phyloP scores from a whole-genome alignment of 2,113 vertebrate species.

The Carassius carassius region DNA sequence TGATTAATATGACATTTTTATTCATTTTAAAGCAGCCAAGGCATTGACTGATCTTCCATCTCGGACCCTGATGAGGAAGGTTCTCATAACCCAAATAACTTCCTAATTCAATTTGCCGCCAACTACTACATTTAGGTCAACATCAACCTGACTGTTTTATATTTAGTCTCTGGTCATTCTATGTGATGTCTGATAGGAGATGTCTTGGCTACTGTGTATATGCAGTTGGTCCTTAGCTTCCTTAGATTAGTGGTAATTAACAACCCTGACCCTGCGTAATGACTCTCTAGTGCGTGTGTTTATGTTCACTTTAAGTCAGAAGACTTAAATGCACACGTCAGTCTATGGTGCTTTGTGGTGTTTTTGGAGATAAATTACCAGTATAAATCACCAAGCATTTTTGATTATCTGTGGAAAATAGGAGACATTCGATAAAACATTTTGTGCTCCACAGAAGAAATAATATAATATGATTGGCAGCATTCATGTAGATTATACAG shows the following conservation, averaged over 20 bases:
- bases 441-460: background rate
- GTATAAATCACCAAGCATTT: background rate
- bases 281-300: slow-evolving; percentile 21
- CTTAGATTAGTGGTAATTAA: slow-evolving; percentile 62
- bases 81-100: background rate
- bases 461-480: background rate
- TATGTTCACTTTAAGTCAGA: background rate
- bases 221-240: slow-evolving; percentile 36
- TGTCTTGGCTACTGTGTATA: background rate
- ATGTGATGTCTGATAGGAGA: background rate
- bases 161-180: background rate
- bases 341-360: background rate
- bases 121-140: background rate
- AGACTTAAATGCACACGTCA: background rate
- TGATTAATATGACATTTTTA: slow-evolving; percentile 34
- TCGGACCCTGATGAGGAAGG: background rate
- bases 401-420: background rate
- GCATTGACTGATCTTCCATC: background rate
- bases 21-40: background rate
- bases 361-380: background rate
- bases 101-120: background rate
- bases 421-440: background rate
- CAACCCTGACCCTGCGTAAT: background rate
- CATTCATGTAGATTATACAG: background rate
- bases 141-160: background rate